Conservation (phyloP, 2,888 invertebrate genomes). For the Nymphalis polychloros region DNA sequence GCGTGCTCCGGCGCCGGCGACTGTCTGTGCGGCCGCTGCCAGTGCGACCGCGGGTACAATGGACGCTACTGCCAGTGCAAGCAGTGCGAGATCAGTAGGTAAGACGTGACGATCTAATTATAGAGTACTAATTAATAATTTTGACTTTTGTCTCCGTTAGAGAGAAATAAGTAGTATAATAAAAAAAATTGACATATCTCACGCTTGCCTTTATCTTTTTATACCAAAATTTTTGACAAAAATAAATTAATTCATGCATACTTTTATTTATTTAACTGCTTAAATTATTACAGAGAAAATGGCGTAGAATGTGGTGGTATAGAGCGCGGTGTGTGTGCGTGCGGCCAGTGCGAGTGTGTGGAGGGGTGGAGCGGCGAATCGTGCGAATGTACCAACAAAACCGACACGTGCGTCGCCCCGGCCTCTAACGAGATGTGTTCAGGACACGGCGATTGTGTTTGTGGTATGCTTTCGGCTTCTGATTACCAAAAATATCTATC, state of each 20-base stretch:
- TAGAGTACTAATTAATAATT: neutral
- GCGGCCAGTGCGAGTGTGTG: slow-evolving; percentile 87
- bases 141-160: too few species aligned
- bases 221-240: too few species aligned
- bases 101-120: slow-evolving; percentile 41
- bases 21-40: slow-evolving; percentile 89
- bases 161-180: too few species aligned
- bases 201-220: too few species aligned
- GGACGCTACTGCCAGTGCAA: slow-evolving; percentile 85
- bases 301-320: slow-evolving; percentile 80
- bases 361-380: slow-evolving; percentile 80
- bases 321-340: slow-evolving; percentile 87
- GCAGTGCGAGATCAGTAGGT: slow-evolving; percentile 78
- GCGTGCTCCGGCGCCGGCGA: slow-evolving; percentile 87
- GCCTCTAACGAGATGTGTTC: slow-evolving; percentile 83
- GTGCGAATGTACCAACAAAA: slow-evolving; percentile 81
- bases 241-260: too few species aligned
- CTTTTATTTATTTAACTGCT: too few species aligned
- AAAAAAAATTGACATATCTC: too few species aligned
- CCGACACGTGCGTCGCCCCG: slow-evolving; percentile 78
- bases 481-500: too few species aligned
- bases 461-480: slow-evolving; percentile 74
- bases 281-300: slow-evolving; percentile 54
- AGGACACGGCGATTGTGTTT: slow-evolving; percentile 88
- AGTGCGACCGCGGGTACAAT: slow-evolving; percentile 83